A percentile compares a stretch with the other conserved stretches of the same genome.
Evolutionary conservation across 2,888 invertebrate species (phyloP).

Genomic region (Amorpha juglandis): DNA sequence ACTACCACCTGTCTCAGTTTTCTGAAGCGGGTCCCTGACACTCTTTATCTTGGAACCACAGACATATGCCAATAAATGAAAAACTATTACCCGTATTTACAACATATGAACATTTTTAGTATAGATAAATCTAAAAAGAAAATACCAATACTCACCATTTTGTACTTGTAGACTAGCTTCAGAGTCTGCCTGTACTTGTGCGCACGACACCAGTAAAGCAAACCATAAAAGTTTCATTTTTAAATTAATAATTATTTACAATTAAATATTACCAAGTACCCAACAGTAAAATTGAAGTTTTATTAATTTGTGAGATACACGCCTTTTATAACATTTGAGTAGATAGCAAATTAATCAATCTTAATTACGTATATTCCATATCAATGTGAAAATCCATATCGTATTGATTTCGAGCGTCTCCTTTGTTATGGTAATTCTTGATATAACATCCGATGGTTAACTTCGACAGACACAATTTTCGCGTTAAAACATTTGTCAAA

Average conservation of each 20-base stretch:
- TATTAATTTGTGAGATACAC: not conserved
- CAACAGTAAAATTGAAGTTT: not conserved
- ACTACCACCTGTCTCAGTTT: too few relatives aligned
- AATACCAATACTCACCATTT: not conserved
- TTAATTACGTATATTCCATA: not conserved
- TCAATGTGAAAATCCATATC: not conserved
- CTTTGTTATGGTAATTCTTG: not conserved
- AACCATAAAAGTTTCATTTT: conserved; percentile 34
- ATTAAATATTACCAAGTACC: not conserved
- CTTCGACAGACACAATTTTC: not conserved
- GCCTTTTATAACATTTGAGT: not conserved
- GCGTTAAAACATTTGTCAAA: too few relatives aligned
- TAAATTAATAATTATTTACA: too few relatives aligned
- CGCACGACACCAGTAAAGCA: conserved; percentile 31
- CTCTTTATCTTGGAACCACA: too few relatives aligned
- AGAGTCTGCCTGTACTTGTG: conserved; percentile 22
- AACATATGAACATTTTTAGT: too few relatives aligned
- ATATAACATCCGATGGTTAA: not conserved
- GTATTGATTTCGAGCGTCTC: not conserved
- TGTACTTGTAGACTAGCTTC: not conserved
- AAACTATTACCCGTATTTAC: too few relatives aligned
- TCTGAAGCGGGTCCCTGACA: too few relatives aligned
- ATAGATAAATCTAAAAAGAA: not conserved
- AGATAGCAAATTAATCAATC: not conserved
- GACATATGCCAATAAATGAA: too few relatives aligned